Evolutionary conservation across 1,140 invertebrate genomes (phyloP), one percentile per base, ranked within the genome.

Genomic region (Chionoecetes opilio): DNA sequence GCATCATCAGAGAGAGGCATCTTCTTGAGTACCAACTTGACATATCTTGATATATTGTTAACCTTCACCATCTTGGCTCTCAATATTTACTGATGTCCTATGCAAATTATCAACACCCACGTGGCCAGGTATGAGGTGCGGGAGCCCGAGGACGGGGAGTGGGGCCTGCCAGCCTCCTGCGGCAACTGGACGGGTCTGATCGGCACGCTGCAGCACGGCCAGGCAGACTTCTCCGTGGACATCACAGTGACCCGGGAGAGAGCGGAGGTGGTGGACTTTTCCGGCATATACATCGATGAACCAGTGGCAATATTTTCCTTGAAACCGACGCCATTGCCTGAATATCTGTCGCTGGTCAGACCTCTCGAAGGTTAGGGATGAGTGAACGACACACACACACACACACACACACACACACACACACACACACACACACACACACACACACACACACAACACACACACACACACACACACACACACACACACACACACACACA

Each of bases 121-220:
- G n/a, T n/a, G n/a, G n/a, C n/a, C n/a, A 93, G 92, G 31, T 93
- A 93, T 31, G 38, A 11, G 38, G 31, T 93, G n/a, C 32, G 37
- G n/a, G 92, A 93, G 31, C 92, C 92, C 29, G n/a, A 37, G 21
- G 92, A 93, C 26, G 29, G 82, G 11, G 26, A 93, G 82, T 93
- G 92, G 92, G 92, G 92, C 9, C 14, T 32, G 34, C 35, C 14
- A 31, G 38, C n/a, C 14, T 26, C 14, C 3, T 32, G 85, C 26
- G 41, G 82, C 21, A 63, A 38, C 26, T 93, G 92, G 92, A 93
- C 82, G 8, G 92, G 92, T 2, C 75, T 93, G 9, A 63, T 93
- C 26, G 92, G 92, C 32, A 82, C 32, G 6, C 92, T 93, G 11
- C 82, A 85, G 92, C 6, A 32, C 21, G 82, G 46, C 11, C 21